phyloP scores from a whole-genome alignment of 2,888 invertebrate species.

The Chloroclysta siterata region DNA sequence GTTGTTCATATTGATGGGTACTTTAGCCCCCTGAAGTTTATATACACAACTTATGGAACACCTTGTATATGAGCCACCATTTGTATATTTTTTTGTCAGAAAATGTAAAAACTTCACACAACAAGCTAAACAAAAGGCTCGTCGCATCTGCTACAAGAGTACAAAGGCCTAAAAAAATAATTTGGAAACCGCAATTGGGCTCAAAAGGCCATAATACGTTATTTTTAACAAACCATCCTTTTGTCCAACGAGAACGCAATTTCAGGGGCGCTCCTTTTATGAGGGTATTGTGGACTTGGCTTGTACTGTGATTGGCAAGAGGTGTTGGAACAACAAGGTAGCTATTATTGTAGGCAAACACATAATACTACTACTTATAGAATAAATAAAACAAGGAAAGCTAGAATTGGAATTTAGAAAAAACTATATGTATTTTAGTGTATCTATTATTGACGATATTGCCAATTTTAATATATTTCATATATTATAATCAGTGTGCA shows the following conservation, averaged over 20 bases:
- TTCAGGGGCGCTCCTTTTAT: conserved; percentile 35
- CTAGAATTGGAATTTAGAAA: no score
- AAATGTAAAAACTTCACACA: conserved; percentile 8
- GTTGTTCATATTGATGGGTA: no score
- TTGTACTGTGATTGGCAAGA: neutral
- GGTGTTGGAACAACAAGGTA: neutral
- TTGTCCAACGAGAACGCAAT: conserved; percentile 55
- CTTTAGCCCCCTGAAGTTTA: no score
- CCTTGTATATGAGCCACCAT: neutral
- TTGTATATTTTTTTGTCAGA: neutral
- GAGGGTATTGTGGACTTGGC: conserved; percentile 3
- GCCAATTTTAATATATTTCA: no score
- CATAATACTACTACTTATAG: no score
- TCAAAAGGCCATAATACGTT: conserved; percentile 60
- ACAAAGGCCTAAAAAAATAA: conserved; percentile 51
- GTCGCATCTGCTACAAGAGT: conserved; percentile 51
- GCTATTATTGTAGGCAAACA: no score
- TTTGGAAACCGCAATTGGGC: conserved; percentile 56
- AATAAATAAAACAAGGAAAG: no score
- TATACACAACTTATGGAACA: no score
- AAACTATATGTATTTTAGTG: no score
- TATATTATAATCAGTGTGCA: no score
- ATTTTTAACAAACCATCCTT: conserved; percentile 52
- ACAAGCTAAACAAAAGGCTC: conserved; percentile 35
- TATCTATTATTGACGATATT: no score